Conservation (phyloP, 2,797 vertebrate genomes). For the Phrynocephalus vlangalii region DNA sequence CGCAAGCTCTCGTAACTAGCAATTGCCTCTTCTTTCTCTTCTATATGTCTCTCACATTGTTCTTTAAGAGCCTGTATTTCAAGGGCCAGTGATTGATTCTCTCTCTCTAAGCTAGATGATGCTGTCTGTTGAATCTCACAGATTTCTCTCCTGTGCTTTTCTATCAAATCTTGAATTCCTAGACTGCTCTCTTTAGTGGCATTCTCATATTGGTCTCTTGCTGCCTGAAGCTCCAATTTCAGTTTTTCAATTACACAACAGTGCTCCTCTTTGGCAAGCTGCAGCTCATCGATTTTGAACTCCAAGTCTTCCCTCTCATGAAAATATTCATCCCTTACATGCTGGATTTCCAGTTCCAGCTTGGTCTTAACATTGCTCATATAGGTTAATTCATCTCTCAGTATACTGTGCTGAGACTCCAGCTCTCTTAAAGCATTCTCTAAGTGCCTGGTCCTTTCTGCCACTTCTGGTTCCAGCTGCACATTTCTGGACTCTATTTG, state of each 20-base stretch:
- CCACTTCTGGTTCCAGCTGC: constrained; percentile 60
- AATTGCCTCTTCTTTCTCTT: constrained; percentile 85
- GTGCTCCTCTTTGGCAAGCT: constrained; percentile 87
- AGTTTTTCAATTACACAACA: constrained; percentile 77
- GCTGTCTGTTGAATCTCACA: constrained; percentile 74
- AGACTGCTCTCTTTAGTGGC: constrained; percentile 66
- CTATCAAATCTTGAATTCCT: constrained; percentile 72
- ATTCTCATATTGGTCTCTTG: constrained; percentile 61
- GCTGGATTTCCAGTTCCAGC: constrained; percentile 89
- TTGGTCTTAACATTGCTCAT: constrained; percentile 91
- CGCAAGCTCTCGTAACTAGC: constrained; percentile 84
- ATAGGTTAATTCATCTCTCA: constrained; percentile 92
- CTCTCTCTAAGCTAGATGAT: constrained; percentile 74
- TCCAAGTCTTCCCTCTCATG: constrained; percentile 93
- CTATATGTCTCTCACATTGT: constrained; percentile 78
- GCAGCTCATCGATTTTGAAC: constrained; percentile 95
- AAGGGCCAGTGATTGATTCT: constrained; percentile 73
- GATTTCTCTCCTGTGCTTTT: constrained; percentile 77
- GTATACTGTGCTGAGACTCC: constrained; percentile 89
- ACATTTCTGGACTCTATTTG: constrained; percentile 39
- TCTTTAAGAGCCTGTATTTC: constrained; percentile 81
- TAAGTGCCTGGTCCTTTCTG: constrained; percentile 78
- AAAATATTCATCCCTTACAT: constrained; percentile 88
- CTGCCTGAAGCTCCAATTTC: constrained; percentile 75
- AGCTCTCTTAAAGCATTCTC: constrained; percentile 84